Conservation (phyloP, 2,888 invertebrate species). For the Corythucha ciliata region DNA sequence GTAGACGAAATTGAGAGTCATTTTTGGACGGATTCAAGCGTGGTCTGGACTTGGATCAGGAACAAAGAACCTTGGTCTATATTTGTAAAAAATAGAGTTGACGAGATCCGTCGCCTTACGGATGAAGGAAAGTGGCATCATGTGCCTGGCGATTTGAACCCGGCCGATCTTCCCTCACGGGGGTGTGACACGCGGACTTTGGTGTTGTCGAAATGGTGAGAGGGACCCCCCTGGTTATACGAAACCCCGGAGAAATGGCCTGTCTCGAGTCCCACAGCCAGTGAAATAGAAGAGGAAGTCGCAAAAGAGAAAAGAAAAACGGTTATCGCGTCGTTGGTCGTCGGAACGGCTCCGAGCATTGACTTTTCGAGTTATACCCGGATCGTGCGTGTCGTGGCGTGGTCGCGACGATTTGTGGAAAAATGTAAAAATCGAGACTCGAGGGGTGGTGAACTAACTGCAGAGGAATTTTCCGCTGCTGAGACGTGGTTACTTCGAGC, state of each 20-base stretch:
- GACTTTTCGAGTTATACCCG: conserved; percentile 8
- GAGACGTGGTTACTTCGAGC: too few species aligned
- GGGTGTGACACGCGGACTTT: conserved; percentile 15
- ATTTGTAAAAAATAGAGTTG: conserved; percentile 20
- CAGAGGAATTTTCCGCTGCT: not conserved
- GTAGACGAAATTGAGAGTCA: not conserved
- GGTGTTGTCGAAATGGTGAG: conserved; percentile 6
- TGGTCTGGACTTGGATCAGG: conserved; percentile 18
- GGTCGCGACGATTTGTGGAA: conserved; percentile 3
- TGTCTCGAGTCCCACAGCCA: not conserved
- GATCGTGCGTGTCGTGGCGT: conserved; percentile 8
- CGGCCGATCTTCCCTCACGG: conserved; percentile 20
- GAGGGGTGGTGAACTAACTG: not conserved
- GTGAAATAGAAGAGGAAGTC: not conserved
- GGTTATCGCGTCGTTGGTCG: not conserved
- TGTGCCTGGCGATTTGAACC: conserved; percentile 12
- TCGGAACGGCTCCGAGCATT: not conserved
- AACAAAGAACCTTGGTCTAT: conserved; percentile 18
- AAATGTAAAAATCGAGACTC: conserved; percentile 2
- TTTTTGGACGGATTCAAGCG: conserved; percentile 23
- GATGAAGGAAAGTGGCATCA: conserved; percentile 5
- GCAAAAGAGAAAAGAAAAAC: conserved; percentile 1
- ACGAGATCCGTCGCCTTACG: conserved; percentile 11
- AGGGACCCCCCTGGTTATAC: conserved; percentile 7
- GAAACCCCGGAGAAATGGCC: not conserved